A percentile compares a stretch with the other conserved stretches of the same genome.
phyloP scores from a whole-genome alignment of 2,797 vertebrate species.

The Halcyon smyrnensis region DNA sequence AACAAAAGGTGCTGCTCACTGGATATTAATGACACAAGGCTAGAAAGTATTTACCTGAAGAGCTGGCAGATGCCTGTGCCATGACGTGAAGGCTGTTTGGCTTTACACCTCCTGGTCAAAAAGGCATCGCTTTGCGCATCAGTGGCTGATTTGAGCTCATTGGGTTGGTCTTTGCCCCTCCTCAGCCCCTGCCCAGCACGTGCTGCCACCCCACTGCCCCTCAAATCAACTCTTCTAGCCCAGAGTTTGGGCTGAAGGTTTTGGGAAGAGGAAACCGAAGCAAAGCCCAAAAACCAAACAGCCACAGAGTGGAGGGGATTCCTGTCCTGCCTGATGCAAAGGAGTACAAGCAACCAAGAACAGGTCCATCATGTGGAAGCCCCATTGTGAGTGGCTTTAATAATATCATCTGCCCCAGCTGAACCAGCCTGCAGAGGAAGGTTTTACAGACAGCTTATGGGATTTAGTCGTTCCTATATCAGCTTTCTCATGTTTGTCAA shows the following conservation, averaged over 20 bases:
- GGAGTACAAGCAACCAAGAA: background rate
- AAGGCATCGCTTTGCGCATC: background rate
- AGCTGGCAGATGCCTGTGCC: background rate
- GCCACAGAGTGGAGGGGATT: accelerated
- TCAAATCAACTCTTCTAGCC: background rate
- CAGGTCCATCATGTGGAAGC: accelerated
- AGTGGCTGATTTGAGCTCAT: background rate
- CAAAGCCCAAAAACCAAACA: background rate
- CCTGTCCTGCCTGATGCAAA: background rate
- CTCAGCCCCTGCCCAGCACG: background rate
- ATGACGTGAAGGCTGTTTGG: accelerated
- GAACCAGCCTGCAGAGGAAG: background rate
- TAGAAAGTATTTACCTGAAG: background rate
- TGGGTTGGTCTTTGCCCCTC: background rate
- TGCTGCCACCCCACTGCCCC: accelerated
- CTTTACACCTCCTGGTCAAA: background rate
- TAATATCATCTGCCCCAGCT: background rate
- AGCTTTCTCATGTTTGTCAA: background rate
- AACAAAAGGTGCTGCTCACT: background rate
- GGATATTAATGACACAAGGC: accelerated
- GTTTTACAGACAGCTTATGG: background rate
- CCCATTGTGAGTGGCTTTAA: accelerated
- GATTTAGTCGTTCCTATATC: background rate
- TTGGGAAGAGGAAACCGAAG: background rate
- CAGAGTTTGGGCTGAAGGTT: background rate